Conservation (phyloP, 1,140 invertebrate genomes). For the Delia radicum region DNA sequence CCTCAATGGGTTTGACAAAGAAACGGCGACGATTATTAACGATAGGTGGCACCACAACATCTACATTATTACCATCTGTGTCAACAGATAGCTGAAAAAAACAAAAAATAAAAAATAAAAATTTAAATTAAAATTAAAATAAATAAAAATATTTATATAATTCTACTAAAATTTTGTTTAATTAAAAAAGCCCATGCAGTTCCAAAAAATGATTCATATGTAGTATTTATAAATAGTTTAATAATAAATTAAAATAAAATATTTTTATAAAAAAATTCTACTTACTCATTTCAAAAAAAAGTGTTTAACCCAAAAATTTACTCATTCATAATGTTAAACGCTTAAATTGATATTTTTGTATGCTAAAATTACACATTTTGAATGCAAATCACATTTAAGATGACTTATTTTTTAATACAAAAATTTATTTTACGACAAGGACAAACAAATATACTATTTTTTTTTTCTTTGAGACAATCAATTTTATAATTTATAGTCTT, state of each 20-base stretch:
- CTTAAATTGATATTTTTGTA: background rate
- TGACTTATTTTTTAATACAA: background rate
- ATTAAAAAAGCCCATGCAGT: background rate
- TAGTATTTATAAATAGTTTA: background rate
- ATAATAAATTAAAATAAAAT: background rate
- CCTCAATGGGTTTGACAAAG: constrained; percentile 47
- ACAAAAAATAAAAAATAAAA: background rate
- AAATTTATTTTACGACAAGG: background rate
- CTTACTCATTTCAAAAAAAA: background rate
- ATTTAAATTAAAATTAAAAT: background rate
- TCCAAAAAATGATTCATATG: background rate
- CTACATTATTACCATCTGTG: background rate
- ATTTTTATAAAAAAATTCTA: background rate
- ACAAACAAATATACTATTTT: background rate
- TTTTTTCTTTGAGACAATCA: background rate
- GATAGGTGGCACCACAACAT: background rate
- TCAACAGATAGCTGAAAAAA: background rate
- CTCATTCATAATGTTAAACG: no score
- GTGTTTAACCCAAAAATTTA: background rate
- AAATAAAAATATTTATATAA: background rate
- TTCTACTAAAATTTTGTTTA: background rate
- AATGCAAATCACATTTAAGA: constrained; percentile 17
- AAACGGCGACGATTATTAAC: constrained; percentile 46
- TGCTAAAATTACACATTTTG: constrained; percentile 14
- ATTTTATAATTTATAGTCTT: background rate